Conservation (phyloP, 37 sponge, comb jelly and placozoan species). For the Dysidea cf. avara region DNA sequence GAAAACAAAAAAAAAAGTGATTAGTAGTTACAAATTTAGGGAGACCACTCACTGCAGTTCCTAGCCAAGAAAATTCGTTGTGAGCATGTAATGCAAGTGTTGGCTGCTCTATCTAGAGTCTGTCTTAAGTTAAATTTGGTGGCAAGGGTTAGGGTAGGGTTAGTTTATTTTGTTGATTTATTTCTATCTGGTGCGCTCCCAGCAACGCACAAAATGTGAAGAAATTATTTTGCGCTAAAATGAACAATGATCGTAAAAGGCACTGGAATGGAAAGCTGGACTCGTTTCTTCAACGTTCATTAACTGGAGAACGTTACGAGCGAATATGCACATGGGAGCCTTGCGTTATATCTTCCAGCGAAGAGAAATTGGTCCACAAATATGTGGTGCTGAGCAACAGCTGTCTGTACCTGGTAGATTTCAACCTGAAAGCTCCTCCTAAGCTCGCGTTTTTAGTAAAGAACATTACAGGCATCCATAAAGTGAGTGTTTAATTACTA, state of each 20-base stretch:
- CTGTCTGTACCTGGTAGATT: constrained; percentile 39
- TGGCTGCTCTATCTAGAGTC: no score
- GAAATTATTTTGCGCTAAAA: not conserved
- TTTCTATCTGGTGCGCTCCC: no score
- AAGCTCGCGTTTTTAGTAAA: constrained; percentile 28
- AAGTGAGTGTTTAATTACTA: constrained; percentile 21
- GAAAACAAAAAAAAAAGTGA: no score
- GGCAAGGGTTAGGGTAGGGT: no score
- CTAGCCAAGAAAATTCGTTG: no score
- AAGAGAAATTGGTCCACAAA: constrained; percentile 43
- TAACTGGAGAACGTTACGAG: constrained; percentile 38
- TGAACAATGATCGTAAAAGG: constrained; percentile 2
- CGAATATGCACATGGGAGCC: constrained; percentile 41
- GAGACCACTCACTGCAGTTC: no score
- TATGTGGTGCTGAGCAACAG: constrained; percentile 44
- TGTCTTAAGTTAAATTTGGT: no score
- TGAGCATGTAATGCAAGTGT: no score
- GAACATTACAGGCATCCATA: constrained; percentile 24
- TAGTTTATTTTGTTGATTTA: no score
- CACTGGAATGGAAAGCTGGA: constrained; percentile 47
- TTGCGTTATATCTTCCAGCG: constrained; percentile 37
- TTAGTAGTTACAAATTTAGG: no score
- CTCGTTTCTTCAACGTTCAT: constrained; percentile 27
- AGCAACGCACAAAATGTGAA: no score
- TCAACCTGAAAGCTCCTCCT: constrained; percentile 43